Conservation (phyloP, 2,888 invertebrate genomes). For the Cerastis rubricosa region DNA sequence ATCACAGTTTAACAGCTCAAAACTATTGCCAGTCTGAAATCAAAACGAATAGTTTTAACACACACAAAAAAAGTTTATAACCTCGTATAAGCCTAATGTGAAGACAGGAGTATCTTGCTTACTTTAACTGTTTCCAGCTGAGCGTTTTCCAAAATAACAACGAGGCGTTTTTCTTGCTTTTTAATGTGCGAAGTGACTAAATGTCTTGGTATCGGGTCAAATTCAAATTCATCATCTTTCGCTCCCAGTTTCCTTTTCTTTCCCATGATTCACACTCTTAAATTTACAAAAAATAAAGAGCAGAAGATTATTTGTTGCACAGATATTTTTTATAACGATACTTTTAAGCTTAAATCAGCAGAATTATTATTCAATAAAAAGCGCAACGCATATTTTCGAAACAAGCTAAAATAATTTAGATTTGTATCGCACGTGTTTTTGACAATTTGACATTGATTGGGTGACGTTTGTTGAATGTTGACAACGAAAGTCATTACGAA, state of each 20-base stretch:
- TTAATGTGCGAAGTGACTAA: conserved; percentile 94
- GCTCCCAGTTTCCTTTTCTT: conserved; percentile 87
- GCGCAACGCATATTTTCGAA: neutral
- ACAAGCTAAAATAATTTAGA: neutral
- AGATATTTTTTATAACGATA: neutral
- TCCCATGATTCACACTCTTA: conserved; percentile 76
- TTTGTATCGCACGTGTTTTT: conserved; percentile 29
- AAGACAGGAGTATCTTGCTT: conserved; percentile 35
- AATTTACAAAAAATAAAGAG: neutral
- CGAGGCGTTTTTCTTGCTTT: conserved; percentile 97
- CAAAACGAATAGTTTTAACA: conserved; percentile 24
- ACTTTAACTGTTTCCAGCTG: conserved; percentile 99
- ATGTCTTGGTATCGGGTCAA: conserved; percentile 94
- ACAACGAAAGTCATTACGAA: too few species aligned
- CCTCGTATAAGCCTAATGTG: neutral
- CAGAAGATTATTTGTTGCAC: neutral
- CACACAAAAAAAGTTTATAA: neutral
- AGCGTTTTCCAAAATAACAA: conserved; percentile 98
- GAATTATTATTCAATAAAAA: neutral
- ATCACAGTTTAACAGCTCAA: conserved; percentile 98
- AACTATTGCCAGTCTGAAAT: conserved; percentile 95
- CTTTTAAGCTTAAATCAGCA: neutral
- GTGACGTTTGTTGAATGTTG: neutral
- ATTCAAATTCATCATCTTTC: conserved; percentile 93
- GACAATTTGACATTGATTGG: conserved; percentile 1